Conservation (phyloP, 2,797 vertebrate genomes). For the Sebastiscus albofasciatus region DNA sequence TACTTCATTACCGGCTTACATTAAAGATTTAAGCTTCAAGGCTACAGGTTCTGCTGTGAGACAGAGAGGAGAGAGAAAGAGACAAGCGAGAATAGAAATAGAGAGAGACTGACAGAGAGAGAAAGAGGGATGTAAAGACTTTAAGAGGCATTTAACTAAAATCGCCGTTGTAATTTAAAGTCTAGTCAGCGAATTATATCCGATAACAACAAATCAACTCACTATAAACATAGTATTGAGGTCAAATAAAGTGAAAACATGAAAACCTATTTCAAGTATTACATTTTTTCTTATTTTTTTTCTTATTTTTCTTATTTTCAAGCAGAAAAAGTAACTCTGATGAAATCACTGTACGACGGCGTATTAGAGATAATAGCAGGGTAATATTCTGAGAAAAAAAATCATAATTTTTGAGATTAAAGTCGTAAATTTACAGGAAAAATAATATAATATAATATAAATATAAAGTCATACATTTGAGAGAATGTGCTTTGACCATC, state of each 20-base stretch:
- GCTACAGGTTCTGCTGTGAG: conserved; percentile 59
- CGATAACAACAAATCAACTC: neutral
- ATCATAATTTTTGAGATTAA: no score
- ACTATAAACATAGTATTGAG: neutral
- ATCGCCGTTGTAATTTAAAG: neutral
- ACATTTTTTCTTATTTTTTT: neutral
- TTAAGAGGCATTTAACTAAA: conserved; percentile 5
- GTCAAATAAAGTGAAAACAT: neutral
- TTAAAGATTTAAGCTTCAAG: conserved; percentile 78
- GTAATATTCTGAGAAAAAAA: no score
- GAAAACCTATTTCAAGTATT: neutral
- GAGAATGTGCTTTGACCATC: no score
- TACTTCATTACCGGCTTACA: conserved; percentile 78
- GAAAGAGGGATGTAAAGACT: neutral
- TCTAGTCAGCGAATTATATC: neutral
- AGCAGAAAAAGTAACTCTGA: neutral
- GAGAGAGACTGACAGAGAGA: conserved; percentile 1
- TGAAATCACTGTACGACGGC: neutral
- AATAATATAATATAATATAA: no score
- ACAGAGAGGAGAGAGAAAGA: conserved; percentile 8
- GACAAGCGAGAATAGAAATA: neutral
- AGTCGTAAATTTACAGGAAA: no score
- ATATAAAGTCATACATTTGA: no score
- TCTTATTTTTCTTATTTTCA: neutral
- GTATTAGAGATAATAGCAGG: no score